Evolutionary conservation across 2,888 invertebrate species (phyloP), one percentile per base, ranked within the genome.

Genomic region (Pandemis corylana): DNA sequence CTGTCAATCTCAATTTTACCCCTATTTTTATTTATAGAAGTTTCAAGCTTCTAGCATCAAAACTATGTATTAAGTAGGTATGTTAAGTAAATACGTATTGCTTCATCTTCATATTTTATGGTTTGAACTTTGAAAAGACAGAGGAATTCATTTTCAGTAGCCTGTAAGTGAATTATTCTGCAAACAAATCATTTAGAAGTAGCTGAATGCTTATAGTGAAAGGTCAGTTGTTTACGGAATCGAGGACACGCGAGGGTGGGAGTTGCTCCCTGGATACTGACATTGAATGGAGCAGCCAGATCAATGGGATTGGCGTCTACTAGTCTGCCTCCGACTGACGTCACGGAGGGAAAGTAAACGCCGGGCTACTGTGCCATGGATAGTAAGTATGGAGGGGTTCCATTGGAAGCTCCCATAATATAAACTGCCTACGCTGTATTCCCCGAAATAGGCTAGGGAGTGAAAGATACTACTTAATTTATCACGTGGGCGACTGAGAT

Each of bases 281-380:
- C 69, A 69, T 66, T 77, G 75, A 77, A 76, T 75, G 76, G 68
- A 65, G 20, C 63, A 53, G 59, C 61, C 61, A 49, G 69, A 78
- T 78, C 78, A 76, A 78, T 78, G 78, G 56, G 65, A 51, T 6
- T 28, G 78, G 77, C 78, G 78, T 66, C 78, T 51, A 36, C 9
- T 15, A 7, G 78, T 78, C 78, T 78, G 72, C 66, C 65, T 63
- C 67, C 67, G 65, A 13, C 67, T 73, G 78, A 78, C 78, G 78
- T 78, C 77, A 78, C 67, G 51, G 53, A 51, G 77, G 15, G 75
- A 78, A 73, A 75, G 51, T 66, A 9, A 59, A 3, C 28, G 20
- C 28, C 59, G 59, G 28, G 59, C 59, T 59, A 28, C 59, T 59
- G 28, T 59, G 59, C 59, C 59, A 59, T 12, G 28, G 28, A 28